Conservation (phyloP, 1,140 invertebrate species). For the Pseudomyrmex flavicornis region DNA sequence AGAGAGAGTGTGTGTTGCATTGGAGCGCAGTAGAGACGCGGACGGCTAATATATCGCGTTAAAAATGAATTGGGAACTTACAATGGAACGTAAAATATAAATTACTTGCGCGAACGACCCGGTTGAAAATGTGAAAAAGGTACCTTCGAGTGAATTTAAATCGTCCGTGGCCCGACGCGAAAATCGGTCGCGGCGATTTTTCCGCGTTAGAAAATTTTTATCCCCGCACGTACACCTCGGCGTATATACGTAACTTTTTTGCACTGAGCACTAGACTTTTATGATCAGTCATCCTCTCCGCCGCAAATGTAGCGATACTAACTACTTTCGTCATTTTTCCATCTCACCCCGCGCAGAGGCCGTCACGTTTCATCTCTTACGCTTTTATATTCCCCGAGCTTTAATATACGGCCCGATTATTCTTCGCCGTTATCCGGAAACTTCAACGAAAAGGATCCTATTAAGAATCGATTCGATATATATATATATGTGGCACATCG, state of each 20-base stretch:
- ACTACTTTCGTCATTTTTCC: slow-evolving; percentile 64
- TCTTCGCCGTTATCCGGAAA: slow-evolving; percentile 67
- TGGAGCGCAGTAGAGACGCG: background rate
- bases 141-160: slow-evolving; percentile 26
- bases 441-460: slow-evolving; percentile 64
- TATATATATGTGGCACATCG: slow-evolving; percentile 2
- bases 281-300: slow-evolving; percentile 69
- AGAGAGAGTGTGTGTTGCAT: too few relatives aligned
- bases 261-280: slow-evolving; percentile 58
- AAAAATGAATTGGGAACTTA: slow-evolving; percentile 22
- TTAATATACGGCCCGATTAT: slow-evolving; percentile 73
- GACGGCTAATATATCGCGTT: slow-evolving; percentile 15
- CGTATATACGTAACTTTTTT: slow-evolving; percentile 13
- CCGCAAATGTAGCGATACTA: slow-evolving; percentile 75
- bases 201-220: slow-evolving; percentile 35
- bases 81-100: slow-evolving; percentile 48
- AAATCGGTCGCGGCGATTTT: slow-evolving; percentile 38
- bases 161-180: slow-evolving; percentile 29
- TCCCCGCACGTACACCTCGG: slow-evolving; percentile 11
- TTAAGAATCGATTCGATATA: slow-evolving; percentile 58
- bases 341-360: too few relatives aligned
- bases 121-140: slow-evolving; percentile 30
- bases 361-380: background rate
- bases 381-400: slow-evolving; percentile 62
- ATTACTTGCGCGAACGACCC: slow-evolving; percentile 41